A percentile compares a stretch with the other conserved stretches of the same genome.
phyloP scores from a whole-genome alignment of 2,888 invertebrate genomes.

The Muschampia plurimacula region DNA sequence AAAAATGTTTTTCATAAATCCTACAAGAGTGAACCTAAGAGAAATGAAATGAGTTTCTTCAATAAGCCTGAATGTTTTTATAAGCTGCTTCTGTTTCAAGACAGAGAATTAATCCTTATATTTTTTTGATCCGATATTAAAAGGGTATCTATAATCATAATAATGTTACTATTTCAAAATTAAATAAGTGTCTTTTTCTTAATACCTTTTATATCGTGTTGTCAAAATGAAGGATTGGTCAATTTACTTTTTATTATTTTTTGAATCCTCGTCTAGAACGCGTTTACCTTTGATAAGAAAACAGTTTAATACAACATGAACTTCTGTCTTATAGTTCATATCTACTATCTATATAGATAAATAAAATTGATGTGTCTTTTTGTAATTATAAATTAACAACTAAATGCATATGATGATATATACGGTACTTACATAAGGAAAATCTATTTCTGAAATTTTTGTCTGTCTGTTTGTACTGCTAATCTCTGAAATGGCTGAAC shows the following conservation, averaged over 20 bases:
- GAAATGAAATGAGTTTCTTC: conserved; percentile 7
- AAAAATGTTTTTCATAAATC: not conserved
- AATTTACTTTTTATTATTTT: not conserved
- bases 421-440: too few species aligned
- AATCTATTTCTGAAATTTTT: too few species aligned
- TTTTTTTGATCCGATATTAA: not conserved
- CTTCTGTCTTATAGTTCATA: not conserved
- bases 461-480: too few species aligned
- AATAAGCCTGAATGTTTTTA: not conserved
- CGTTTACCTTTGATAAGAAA: not conserved
- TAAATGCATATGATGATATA: too few species aligned
- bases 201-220: too few species aligned
- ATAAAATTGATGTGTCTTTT: too few species aligned
- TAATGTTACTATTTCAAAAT: too few species aligned
- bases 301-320: not conserved
- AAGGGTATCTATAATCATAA: too few species aligned
- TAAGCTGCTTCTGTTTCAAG: not conserved
- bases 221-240: not conserved
- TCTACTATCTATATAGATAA: too few species aligned
- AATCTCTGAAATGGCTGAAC: too few species aligned
- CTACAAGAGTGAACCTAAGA: not conserved
- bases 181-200: too few species aligned
- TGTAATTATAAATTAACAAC: too few species aligned
- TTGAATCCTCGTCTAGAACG: not conserved
- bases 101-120: not conserved